Evolutionary conservation across 1,140 invertebrate species (phyloP), one percentile per base, ranked within the genome.

Genomic region (Zaprionus inermis): DNA sequence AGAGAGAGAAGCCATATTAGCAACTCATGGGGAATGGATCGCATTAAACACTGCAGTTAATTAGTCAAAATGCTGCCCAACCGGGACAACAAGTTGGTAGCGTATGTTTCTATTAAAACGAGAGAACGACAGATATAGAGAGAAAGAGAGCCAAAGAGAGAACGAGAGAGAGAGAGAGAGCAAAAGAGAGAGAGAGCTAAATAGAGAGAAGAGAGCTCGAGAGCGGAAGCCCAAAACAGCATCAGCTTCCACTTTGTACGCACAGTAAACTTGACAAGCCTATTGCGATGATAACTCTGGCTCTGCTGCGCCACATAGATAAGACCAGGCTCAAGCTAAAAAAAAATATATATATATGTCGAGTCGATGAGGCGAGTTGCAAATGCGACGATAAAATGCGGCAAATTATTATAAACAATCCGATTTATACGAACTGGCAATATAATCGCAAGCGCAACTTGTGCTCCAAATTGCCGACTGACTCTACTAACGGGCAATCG

Each of bases 1-100:
- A 16, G 6, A 41, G 14, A 5, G 7, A 9, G 38, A 16, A 16
- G 38, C 6, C 2, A 9, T 2, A 7, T 11, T 0, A 16, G n/a
- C 24, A 61, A 44, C 28, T 56, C 30, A 20, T 30, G 71, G 20
- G 14, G 20, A 58, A 67, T 60, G 36, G 54, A 44, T 36, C 60
- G 72, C 86, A 79, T 88, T 82, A 88, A 85, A 88, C 79, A 88
- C 82, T 82, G 82, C 79, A 88, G 82, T 85, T 85, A 88, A 85
- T 85, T 85, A 85, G 79, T 88, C 83, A 88, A 85, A 88, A 85
- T 82, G 82, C 73, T 85, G 79, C 79, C 65, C 68, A 82, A 85
- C 82, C 82, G 82, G 82, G 72, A 77, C 59, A 59, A 71, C 83
- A 85, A 82, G 76, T 82, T 82, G 56, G n/a, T 24, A 32, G 51